These are phyloP conservation scores for Allophyes oxyacanthae DNA, from an alignment of 2,888 invertebrate genomes.

Conservation along the genomic window DNA sequence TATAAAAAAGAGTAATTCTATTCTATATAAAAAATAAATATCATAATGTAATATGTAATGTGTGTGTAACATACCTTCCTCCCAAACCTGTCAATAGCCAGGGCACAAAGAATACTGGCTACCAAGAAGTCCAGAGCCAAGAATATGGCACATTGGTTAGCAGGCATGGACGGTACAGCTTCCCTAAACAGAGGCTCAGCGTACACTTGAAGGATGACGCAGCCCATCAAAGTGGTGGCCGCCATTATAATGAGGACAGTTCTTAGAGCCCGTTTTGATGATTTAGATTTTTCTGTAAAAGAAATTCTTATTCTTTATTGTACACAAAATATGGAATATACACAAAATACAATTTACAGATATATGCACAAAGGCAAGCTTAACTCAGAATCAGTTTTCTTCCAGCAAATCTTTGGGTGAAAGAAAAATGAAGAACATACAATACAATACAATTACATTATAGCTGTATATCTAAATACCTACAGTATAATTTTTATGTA, in stretches of 20 bases:
- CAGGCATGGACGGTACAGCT: conserved; percentile 77
- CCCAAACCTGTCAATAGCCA: conserved; percentile 74
- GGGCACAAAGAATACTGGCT: conserved; percentile 70
- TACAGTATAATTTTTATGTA: too few species aligned
- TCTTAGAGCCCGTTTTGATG: conserved; percentile 66
- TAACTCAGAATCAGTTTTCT: too few species aligned
- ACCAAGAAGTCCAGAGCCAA: conserved; percentile 74
- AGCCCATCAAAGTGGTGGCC: conserved; percentile 77
- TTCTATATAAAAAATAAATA: too few species aligned
- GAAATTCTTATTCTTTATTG: background rate
- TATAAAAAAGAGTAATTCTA: too few species aligned
- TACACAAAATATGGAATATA: too few species aligned
- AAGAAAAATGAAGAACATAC: too few species aligned
- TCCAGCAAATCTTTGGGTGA: too few species aligned
- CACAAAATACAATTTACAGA: too few species aligned
- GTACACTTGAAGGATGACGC: conserved; percentile 79
- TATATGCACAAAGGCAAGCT: too few species aligned
- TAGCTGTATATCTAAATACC: too few species aligned
- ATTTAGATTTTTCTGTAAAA: conserved; percentile 68
- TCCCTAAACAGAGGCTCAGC: conserved; percentile 81
- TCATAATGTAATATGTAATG: too few species aligned
- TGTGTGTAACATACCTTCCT: conserved; percentile 79
- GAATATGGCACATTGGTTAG: conserved; percentile 78
- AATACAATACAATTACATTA: too few species aligned
- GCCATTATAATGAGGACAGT: conserved; percentile 69